phyloP scores from a whole-genome alignment of 2,888 invertebrate species.

The Euclidia mi region DNA sequence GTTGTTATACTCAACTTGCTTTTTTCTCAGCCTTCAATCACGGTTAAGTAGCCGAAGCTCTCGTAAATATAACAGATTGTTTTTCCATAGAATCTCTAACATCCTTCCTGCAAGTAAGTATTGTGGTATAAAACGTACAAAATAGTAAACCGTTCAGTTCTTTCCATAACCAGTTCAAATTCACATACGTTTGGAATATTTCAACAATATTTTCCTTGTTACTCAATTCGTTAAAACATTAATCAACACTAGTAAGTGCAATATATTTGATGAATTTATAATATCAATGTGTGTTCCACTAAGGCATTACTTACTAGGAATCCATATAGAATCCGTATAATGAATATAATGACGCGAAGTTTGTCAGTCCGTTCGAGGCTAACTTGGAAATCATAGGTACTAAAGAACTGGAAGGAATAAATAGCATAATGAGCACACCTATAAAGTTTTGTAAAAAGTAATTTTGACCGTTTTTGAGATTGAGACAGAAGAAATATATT shows the following conservation, averaged over 20 bases:
- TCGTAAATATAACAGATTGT: constrained; percentile 55
- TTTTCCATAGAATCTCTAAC: constrained; percentile 40
- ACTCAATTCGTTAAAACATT: constrained; percentile 59
- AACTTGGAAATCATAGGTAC: constrained; percentile 32
- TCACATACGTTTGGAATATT: constrained; percentile 29
- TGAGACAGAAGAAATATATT: too few relatives aligned
- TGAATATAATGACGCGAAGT: too few relatives aligned
- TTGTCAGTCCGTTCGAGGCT: too few relatives aligned
- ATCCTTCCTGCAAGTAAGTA: constrained; percentile 50
- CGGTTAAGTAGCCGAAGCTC: constrained; percentile 44
- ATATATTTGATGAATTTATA: too few relatives aligned
- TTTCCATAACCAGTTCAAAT: constrained; percentile 51
- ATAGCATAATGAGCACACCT: too few relatives aligned
- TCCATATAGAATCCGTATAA: too few relatives aligned
- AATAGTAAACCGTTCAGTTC: constrained; percentile 46
- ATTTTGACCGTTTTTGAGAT: too few relatives aligned
- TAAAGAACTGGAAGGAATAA: too few relatives aligned
- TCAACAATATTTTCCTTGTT: constrained; percentile 43
- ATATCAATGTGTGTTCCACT: too few relatives aligned
- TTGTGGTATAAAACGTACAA: constrained; percentile 42
- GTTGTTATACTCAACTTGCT: constrained; percentile 34
- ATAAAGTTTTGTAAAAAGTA: too few relatives aligned
- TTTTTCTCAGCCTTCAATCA: constrained; percentile 50
- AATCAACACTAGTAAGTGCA: too few relatives aligned
- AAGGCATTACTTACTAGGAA: too few relatives aligned